Evolutionary conservation across 1,140 invertebrate species (phyloP).

Genomic region (Pseudomyrmex sp.): DNA sequence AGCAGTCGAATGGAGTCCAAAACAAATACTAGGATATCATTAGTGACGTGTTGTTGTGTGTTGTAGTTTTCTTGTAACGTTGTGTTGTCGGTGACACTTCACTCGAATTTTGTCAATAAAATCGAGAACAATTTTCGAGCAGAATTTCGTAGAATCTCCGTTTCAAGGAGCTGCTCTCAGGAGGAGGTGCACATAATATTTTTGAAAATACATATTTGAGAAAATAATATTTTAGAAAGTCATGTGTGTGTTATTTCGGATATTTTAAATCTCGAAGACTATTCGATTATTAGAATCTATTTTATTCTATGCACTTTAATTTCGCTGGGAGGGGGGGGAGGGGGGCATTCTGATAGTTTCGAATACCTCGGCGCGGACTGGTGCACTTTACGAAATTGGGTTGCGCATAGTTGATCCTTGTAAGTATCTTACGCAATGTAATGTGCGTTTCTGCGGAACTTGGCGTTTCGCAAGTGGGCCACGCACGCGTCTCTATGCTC

Average conservation of each 20-base stretch:
- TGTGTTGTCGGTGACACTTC: not conserved
- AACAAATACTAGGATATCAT: not conserved
- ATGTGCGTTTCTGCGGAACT: conserved; percentile 36
- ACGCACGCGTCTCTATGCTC: conserved; percentile 56
- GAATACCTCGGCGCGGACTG: not conserved
- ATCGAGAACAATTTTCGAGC: not conserved
- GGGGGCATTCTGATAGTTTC: not conserved
- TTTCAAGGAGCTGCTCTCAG: not conserved
- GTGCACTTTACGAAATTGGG: conserved; percentile 43
- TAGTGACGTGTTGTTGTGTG: not conserved
- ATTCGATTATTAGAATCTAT: too few species aligned
- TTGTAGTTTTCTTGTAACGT: not conserved
- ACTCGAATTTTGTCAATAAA: conserved; percentile 1
- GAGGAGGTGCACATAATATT: too few species aligned
- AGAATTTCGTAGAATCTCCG: not conserved
- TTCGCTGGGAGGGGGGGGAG: too few species aligned
- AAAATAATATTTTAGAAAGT: not conserved
- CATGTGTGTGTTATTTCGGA: too few species aligned
- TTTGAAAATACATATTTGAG: not conserved
- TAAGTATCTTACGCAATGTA: conserved; percentile 21
- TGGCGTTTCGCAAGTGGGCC: conserved; percentile 55
- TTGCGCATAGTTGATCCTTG: conserved; percentile 16
- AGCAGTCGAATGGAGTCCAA: not conserved
- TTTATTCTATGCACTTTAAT: too few species aligned
- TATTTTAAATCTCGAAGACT: too few species aligned